Evolutionary conservation across 2,113 vertebrate genomes (phyloP).

Genomic region (Psittacus erithacus): DNA sequence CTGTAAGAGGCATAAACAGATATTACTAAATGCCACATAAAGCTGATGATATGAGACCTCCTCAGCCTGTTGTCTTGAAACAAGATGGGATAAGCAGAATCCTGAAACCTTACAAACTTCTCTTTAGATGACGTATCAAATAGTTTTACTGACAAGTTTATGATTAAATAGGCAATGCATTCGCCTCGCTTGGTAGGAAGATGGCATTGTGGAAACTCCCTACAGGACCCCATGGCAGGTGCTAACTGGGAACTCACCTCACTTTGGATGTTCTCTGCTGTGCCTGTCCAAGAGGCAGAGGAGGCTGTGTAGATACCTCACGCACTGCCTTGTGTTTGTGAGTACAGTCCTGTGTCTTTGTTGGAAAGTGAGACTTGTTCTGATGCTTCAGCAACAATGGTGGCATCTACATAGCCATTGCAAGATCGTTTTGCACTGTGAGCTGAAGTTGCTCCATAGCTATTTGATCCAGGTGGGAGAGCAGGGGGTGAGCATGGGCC

Average conservation of each 20-base stretch:
- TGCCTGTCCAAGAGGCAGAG: neutral
- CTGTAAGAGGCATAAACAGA: neutral
- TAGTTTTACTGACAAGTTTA: neutral
- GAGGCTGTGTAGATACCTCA: neutral
- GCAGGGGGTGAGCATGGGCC: neutral
- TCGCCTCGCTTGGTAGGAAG: neutral
- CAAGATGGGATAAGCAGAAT: neutral
- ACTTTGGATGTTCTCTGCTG: neutral
- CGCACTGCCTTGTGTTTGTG: neutral
- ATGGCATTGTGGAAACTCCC: neutral
- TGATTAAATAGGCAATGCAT: neutral
- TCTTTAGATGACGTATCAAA: neutral
- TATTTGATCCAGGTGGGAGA: neutral
- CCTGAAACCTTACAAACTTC: neutral
- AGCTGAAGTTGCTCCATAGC: neutral
- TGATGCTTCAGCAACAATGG: neutral
- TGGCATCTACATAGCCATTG: neutral
- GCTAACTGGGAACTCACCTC: neutral
- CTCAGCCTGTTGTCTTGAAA: neutral
- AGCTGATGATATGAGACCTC: neutral
- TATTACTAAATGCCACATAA: neutral
- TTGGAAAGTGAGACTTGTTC: neutral
- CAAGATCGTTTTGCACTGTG: neutral
- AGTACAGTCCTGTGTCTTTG: neutral
- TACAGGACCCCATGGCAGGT: neutral